Evolutionary conservation across 2,797 vertebrate species (phyloP).

Genomic region (Mormyrops boulengeri): DNA sequence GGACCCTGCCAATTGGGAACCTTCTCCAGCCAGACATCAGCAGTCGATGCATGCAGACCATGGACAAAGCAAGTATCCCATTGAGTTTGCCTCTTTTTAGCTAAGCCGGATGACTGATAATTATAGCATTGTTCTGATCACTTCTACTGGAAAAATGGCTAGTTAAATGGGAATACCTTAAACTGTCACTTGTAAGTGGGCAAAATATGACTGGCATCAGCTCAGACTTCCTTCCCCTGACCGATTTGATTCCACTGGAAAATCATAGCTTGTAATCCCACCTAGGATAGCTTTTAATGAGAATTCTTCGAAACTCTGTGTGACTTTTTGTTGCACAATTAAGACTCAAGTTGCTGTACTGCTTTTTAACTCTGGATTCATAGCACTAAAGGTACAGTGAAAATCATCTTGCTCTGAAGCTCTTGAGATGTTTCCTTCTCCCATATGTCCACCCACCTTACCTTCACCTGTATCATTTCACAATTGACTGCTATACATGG

Average conservation of each 20-base stretch:
- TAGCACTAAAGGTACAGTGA: background rate
- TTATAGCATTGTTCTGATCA: background rate
- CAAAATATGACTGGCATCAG: background rate
- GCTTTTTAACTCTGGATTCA: background rate
- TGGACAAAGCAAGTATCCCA: slow-evolving; percentile 47
- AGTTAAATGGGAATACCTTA: background rate
- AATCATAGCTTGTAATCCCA: background rate
- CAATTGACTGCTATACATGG: background rate
- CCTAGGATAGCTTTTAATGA: background rate
- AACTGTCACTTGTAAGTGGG: background rate
- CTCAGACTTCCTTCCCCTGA: background rate
- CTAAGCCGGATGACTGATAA: background rate
- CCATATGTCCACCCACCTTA: background rate
- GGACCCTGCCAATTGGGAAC: slow-evolving; percentile 34
- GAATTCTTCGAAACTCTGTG: background rate
- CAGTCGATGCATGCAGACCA: slow-evolving; percentile 26
- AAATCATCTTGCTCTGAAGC: background rate
- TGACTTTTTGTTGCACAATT: background rate
- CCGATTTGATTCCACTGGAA: background rate
- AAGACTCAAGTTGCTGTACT: background rate
- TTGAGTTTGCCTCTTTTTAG: background rate
- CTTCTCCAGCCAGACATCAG: slow-evolving; percentile 38
- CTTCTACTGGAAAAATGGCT: background rate
- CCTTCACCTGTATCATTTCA: background rate
- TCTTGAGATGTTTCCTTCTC: background rate